phyloP scores from a whole-genome alignment of 2,888 invertebrate genomes.

The Campoletis raptor region DNA sequence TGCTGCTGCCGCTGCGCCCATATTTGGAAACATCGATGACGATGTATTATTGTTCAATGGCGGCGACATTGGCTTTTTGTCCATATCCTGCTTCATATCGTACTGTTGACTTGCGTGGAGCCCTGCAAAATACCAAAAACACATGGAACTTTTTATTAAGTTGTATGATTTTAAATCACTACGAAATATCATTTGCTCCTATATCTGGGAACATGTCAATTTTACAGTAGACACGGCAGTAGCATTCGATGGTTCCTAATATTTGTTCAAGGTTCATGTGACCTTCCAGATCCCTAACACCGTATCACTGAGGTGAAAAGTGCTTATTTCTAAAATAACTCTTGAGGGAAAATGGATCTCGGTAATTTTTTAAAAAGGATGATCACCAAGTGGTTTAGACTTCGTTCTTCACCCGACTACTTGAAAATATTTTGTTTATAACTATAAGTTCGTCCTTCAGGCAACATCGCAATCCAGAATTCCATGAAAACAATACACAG shows the following conservation, averaged over 20 bases:
- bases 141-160: not conserved
- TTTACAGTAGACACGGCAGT: no score
- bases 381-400: no score
- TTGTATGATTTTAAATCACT: not conserved
- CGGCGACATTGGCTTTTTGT: conserved; percentile 88
- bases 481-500: not conserved
- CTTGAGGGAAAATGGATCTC: not conserved
- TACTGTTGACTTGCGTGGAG: conserved; percentile 77
- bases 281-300: no score
- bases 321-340: not conserved
- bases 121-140: conserved; percentile 75
- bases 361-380: not conserved
- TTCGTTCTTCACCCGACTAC: not conserved
- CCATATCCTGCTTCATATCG: conserved; percentile 86
- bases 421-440: not conserved
- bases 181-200: not conserved
- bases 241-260: no score
- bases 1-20: conserved; percentile 85
- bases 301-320: not conserved
- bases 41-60: conserved; percentile 87
- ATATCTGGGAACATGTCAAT: no score
- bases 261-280: no score
- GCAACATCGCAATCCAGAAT: not conserved
- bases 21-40: conserved; percentile 80
- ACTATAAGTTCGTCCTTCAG: not conserved